Evolutionary conservation across 2,797 vertebrate genomes (phyloP).

Genomic region (Lepus townsendii): DNA sequence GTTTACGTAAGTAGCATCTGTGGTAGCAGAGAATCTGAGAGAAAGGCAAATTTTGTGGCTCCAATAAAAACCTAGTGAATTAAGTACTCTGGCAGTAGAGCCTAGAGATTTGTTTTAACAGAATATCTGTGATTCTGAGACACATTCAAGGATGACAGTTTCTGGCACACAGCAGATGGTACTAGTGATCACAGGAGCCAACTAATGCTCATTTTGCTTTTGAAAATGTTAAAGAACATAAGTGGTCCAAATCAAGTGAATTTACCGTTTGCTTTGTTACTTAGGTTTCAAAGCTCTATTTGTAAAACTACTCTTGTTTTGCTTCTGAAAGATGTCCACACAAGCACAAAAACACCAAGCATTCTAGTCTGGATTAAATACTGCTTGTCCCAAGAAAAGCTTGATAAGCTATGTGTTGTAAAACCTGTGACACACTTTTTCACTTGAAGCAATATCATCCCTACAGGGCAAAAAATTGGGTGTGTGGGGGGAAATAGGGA

Average conservation of each 20-base stretch:
- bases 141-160: neutral
- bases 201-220: neutral
- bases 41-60: neutral
- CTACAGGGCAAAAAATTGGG: neutral
- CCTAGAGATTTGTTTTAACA: neutral
- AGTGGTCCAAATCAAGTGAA: constrained; percentile 27
- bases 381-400: neutral
- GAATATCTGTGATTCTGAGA: neutral
- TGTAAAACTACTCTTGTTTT: constrained; percentile 57
- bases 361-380: constrained; percentile 28
- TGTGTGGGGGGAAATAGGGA: neutral
- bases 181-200: neutral
- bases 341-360: constrained; percentile 43
- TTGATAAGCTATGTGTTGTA: neutral
- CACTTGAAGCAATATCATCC: neutral
- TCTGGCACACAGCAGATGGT: neutral
- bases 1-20: neutral
- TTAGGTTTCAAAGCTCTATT: constrained; percentile 51
- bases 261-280: constrained; percentile 61
- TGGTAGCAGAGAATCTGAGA: neutral
- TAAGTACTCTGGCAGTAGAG: neutral
- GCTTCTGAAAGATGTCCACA: constrained; percentile 43
- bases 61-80: neutral
- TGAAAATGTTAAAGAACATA: constrained; percentile 50
- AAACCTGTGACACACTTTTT: neutral